These are phyloP conservation scores for Cremastinae sp. DNA, from an alignment of 2,888 invertebrate genomes.

Conservation along the genomic window DNA sequence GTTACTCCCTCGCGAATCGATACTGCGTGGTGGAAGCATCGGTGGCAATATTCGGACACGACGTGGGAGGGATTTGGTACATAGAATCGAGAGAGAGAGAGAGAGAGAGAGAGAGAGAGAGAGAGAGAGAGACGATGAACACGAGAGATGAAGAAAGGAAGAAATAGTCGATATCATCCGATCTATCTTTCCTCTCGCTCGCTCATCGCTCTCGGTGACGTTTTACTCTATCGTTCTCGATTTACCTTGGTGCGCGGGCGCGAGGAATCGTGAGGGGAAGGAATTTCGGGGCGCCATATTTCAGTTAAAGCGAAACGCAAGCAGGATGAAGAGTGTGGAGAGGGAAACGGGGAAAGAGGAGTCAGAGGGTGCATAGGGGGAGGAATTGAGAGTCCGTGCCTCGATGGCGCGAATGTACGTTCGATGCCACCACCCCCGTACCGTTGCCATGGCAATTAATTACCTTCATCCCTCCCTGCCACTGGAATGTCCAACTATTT, in stretches of 20 bases:
- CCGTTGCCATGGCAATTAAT: slow-evolving; percentile 80
- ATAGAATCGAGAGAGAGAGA: background rate
- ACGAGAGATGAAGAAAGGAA: too few relatives aligned
- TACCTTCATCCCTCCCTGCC: slow-evolving; percentile 78
- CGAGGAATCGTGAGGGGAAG: slow-evolving; percentile 41
- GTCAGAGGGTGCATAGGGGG: slow-evolving; percentile 69
- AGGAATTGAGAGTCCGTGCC: slow-evolving; percentile 59
- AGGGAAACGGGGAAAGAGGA: slow-evolving; percentile 9
- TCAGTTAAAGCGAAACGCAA: slow-evolving; percentile 76
- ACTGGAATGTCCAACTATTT: slow-evolving; percentile 67
- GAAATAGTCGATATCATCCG: slow-evolving; percentile 6
- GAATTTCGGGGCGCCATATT: slow-evolving; percentile 78
- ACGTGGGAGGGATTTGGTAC: slow-evolving; percentile 58
- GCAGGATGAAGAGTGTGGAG: slow-evolving; percentile 40
- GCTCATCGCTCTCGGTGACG: slow-evolving; percentile 39
- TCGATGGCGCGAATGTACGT: slow-evolving; percentile 61
- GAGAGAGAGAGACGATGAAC: background rate
- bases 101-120: background rate
- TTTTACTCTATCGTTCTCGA: slow-evolving; percentile 60
- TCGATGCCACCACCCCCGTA: slow-evolving; percentile 72
- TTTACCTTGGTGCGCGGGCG: slow-evolving; percentile 61
- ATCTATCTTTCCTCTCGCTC: slow-evolving; percentile 41
- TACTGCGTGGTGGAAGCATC: slow-evolving; percentile 52
- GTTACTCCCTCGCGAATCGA: slow-evolving; percentile 58
- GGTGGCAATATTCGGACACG: slow-evolving; percentile 41